Conservation (phyloP, 2,797 vertebrate genomes). For the Synanceia verrucosa region DNA sequence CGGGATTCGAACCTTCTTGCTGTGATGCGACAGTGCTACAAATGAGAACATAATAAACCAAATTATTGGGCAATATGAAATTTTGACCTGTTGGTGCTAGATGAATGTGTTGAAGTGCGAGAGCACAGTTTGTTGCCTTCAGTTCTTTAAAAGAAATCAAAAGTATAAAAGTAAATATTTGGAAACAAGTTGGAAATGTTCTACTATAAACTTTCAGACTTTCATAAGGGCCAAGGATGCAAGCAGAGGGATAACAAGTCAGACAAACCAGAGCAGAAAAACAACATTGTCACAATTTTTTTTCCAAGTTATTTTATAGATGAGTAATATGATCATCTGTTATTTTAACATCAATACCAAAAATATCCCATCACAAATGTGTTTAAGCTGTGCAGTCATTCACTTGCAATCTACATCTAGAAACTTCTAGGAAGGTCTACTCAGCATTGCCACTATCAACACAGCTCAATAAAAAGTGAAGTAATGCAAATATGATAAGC, state of each 20-base stretch:
- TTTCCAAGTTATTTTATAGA: background rate
- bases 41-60: background rate
- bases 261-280: background rate
- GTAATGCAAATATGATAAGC: constrained; percentile 42
- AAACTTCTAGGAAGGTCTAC: constrained; percentile 16
- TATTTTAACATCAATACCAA: background rate
- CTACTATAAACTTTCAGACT: too few relatives aligned
- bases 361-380: background rate
- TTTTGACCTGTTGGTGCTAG: background rate
- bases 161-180: background rate
- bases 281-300: background rate
- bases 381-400: too few relatives aligned
- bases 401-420: background rate
- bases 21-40: too few relatives aligned
- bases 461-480: constrained; percentile 35
- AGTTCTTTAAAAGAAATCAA: background rate
- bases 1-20: too few relatives aligned
- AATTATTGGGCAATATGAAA: background rate
- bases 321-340: background rate
- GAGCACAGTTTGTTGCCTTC: background rate
- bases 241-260: constrained; percentile 2
- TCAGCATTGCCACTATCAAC: constrained; percentile 16
- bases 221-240: background rate
- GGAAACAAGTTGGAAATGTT: too few relatives aligned
- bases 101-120: background rate